Base-by-base conservation (phyloP, 2,113 vertebrate species). In the Montifringilla adamsi region DNA sequence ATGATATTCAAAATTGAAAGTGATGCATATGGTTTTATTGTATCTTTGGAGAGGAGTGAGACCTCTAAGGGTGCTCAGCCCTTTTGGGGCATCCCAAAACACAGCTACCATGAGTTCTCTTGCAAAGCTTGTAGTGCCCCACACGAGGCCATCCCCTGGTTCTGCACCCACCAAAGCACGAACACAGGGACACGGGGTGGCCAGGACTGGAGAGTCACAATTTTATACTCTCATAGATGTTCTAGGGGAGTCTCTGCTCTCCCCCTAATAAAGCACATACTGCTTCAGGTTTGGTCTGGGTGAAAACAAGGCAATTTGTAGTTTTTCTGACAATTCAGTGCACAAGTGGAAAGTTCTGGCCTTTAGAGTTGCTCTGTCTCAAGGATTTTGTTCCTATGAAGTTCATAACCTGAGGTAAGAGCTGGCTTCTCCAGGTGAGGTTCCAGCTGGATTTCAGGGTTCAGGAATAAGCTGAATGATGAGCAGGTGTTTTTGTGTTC, bases 1-100 rank as follows among this genome's bases (percentile, higher is more conserved):
- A 94, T 88, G 59, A 94, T 55, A 83, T 81, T 96, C 84, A 58
- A 78, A 90, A 86, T 59, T 47, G 9, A 19, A 75, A 77, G 28
- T 13, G 24, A 60, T 68, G 58, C 14, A 56, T 73, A 22, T 18
- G 27, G 43, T 76, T 95, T 92, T 86, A 80, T 60, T 69, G 14
- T 47, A 21, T 77, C 79, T 90, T 23, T 56, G 41, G 60, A 68
- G 80, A 69, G 20, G 27, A 89, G 58, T 2, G n/a, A 89, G 41
- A 72, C 49, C 17, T 63, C 11, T 18, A n/a, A 39, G 21, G 66
- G 13, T 43, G 7, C 37, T 72, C n/a, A 19, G 47, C 15, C 15
- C 33, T 44, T 86, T 33, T 60, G 82, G 49, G 35, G 46, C 44
- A 46, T 30, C 49, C 59, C 26, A 53, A 87, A 87, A 59, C 35